phyloP scores from a whole-genome alignment of 2,888 invertebrate genomes.

The Drosophila ezoana region DNA sequence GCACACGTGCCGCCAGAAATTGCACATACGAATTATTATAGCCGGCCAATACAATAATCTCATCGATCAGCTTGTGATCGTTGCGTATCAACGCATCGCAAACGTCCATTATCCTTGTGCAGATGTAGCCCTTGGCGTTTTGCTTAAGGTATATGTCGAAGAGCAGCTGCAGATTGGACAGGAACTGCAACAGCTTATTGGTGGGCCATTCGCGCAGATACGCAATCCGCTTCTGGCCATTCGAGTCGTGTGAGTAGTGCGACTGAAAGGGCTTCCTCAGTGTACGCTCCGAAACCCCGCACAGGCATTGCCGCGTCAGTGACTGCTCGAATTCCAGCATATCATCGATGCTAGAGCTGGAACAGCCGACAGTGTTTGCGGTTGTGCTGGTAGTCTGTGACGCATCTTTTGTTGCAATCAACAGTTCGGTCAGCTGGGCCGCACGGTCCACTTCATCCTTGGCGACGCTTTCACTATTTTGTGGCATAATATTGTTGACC shows the following conservation, averaged over 20 bases:
- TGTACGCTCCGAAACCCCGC: conserved; percentile 90
- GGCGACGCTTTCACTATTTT: conserved; percentile 53
- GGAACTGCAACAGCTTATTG: conserved; percentile 90
- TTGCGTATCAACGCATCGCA: conserved; percentile 92
- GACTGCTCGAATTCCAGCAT: conserved; percentile 85
- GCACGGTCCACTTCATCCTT: conserved; percentile 83
- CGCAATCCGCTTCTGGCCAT: conserved; percentile 86
- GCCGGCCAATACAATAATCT: conserved; percentile 92
- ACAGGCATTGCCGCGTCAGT: conserved; percentile 91
- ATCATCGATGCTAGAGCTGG: conserved; percentile 70
- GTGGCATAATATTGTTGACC: conserved; percentile 73
- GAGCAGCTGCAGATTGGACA: conserved; percentile 93
- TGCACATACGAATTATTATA: conserved; percentile 92
- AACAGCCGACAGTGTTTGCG: conserved; percentile 16
- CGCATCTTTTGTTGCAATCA: conserved; percentile 52
- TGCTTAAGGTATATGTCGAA: conserved; percentile 94
- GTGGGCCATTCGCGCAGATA: conserved; percentile 88
- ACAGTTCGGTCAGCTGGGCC: conserved; percentile 70
- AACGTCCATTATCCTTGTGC: conserved; percentile 91
- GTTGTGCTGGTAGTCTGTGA: conserved; percentile 4
- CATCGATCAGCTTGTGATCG: conserved; percentile 93
- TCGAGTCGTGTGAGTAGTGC: conserved; percentile 85
- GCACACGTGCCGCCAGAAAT: conserved; percentile 91
- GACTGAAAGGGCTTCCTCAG: conserved; percentile 90
- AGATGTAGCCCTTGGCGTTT: conserved; percentile 92